Evolutionary conservation across 1,140 invertebrate species (phyloP).

Genomic region (Condylostylus longicornis): DNA sequence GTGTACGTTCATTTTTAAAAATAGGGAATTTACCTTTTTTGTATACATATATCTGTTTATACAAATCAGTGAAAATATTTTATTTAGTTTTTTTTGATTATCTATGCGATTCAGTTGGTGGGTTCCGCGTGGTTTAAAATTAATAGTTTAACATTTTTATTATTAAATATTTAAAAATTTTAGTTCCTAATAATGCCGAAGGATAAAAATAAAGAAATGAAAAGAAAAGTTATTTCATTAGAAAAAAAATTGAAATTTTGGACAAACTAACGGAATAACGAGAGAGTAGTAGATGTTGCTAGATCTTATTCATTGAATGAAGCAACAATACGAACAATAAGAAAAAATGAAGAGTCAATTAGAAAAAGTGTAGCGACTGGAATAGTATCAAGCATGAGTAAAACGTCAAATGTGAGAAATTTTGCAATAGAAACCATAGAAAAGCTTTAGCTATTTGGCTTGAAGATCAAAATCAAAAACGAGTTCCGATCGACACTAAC

Average conservation of each 20-base stretch:
- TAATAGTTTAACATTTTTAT: no score
- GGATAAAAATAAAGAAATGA: no score
- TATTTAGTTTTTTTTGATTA: no score
- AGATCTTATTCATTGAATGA: conserved; percentile 9
- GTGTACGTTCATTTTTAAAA: no score
- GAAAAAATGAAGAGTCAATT: conserved; percentile 6
- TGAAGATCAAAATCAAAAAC: conserved; percentile 16
- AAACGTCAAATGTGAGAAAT: conserved; percentile 6
- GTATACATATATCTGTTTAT: no score
- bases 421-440: conserved; percentile 8
- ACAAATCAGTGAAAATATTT: no score
- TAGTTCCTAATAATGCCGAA: no score
- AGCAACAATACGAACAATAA: conserved; percentile 9
- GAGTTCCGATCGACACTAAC: conserved; percentile 12
- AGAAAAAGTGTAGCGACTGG: conserved; percentile 6
- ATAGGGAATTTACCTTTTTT: no score
- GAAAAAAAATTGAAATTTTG: conserved; percentile 11
- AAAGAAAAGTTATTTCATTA: conserved; percentile 15
- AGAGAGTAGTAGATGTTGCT: conserved; percentile 8
- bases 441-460: conserved; percentile 16
- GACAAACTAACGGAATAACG: conserved; percentile 7
- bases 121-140: no score
- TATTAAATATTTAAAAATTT: no score
- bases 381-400: conserved; percentile 3
- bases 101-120: no score